Evolutionary conservation across 1,140 invertebrate species (phyloP), one percentile per base, ranked within the genome.

Genomic region (Drosophila littoralis): DNA sequence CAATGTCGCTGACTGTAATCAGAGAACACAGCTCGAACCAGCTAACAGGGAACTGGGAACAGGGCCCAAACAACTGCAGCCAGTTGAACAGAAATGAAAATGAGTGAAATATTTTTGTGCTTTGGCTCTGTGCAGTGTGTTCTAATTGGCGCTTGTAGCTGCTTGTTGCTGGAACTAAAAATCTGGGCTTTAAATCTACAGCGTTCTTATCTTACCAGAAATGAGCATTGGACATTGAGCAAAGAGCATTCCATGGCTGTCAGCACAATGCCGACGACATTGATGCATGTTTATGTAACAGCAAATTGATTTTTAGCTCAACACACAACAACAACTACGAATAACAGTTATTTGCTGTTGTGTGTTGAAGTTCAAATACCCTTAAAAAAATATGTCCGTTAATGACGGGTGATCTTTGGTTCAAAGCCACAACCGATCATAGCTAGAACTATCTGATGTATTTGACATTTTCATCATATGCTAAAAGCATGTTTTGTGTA

Each of bases 141-240:
- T 88, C 83, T 88, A 88, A 88, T 88, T 88, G 84, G 84, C 85
- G 85, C 84, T 89, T 89, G 84, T 89, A 81, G 83, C 67, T 68
- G 61, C 67, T 69, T 79, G 69, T 69, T 69, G 72, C 71, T 63
- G 59, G 71, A 89, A 7, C 80, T 74, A 72, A 77, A 80, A 88
- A 88, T 75, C 73, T 74, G 32, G 12, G 48, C 36, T 40, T 48
- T 3, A 55, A 43, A 45, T 82, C 79, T 83, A 79, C 80, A 84
- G 70, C 33, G 65, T 73, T 79, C 76, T 86, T 89, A 89, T 88
- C 83, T 89, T 71, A 83, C 79, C 77, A 75, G 70, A 89, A 89
- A 89, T 89, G 77, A 88, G 83, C 72, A 86, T 77, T 77, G 72
- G 69, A 70, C 72, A 72, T 28, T 42, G 57, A 69, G 51, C 58